A percentile compares a stretch with the other conserved stretches of the same genome.
Evolutionary conservation across 2,888 invertebrate species (phyloP).

Genomic region (Polia nebulosa): DNA sequence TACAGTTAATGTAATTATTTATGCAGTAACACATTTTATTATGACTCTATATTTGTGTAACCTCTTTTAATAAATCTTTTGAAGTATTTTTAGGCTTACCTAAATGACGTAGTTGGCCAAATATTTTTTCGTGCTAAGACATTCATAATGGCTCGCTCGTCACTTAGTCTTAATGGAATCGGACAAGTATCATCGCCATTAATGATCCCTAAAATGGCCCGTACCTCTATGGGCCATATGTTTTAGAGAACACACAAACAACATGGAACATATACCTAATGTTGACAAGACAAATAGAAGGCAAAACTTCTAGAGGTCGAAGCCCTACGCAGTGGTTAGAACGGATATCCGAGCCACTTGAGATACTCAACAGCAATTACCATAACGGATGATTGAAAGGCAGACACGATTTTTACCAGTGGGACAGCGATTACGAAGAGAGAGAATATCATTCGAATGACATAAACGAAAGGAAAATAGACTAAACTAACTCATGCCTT

Average conservation of each 20-base stretch:
- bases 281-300: not conserved
- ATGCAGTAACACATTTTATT: constrained; percentile 4
- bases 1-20: constrained; percentile 29
- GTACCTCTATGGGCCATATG: too few species aligned
- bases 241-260: too few species aligned
- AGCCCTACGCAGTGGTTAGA: not conserved
- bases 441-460: not conserved
- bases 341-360: not conserved
- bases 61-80: constrained; percentile 11
- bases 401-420: not conserved
- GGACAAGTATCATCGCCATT: too few species aligned
- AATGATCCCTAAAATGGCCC: not conserved
- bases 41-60: constrained; percentile 27
- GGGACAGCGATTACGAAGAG: not conserved
- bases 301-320: not conserved
- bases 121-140: constrained; percentile 1
- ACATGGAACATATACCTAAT: too few species aligned
- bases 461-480: not conserved
- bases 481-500: not conserved
- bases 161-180: not conserved
- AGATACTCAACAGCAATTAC: not conserved
- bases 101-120: not conserved
- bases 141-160: too few species aligned
- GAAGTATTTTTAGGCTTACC: not conserved
- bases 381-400: not conserved